Evolutionary conservation across 2,888 invertebrate species (phyloP).

Genomic region (Cheilosia vulpina): DNA sequence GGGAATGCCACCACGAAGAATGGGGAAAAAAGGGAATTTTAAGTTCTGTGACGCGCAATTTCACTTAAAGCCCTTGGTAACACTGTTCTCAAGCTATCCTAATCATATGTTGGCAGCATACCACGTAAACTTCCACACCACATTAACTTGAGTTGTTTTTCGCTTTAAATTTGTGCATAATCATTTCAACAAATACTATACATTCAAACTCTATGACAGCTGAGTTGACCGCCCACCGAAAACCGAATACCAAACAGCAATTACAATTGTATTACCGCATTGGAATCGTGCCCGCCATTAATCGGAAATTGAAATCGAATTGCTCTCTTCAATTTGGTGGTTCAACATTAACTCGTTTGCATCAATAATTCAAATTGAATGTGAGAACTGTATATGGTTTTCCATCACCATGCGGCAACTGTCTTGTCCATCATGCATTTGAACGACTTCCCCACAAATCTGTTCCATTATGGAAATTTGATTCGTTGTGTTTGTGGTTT

Average conservation of each 20-base stretch:
- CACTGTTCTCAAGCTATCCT: too few relatives aligned
- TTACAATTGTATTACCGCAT: neutral
- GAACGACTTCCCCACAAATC: slow-evolving; percentile 15
- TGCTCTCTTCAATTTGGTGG: slow-evolving; percentile 22
- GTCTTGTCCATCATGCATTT: slow-evolving; percentile 3
- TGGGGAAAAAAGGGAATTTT: too few relatives aligned
- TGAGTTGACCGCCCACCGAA: neutral
- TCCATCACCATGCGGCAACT: slow-evolving; percentile 28
- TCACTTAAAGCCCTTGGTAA: too few relatives aligned
- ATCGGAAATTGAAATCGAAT: slow-evolving; percentile 43
- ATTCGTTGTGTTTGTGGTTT: slow-evolving; percentile 33
- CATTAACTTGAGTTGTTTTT: too few relatives aligned
- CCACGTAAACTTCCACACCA: too few relatives aligned
- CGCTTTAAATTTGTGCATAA: too few relatives aligned
- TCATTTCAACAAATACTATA: too few relatives aligned
- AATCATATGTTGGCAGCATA: too few relatives aligned
- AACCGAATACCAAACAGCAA: neutral
- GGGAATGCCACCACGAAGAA: too few relatives aligned
- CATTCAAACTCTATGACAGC: neutral
- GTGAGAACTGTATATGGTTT: slow-evolving; percentile 33
- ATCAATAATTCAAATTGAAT: slow-evolving; percentile 40
- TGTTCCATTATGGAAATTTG: slow-evolving; percentile 13
- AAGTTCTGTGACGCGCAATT: too few relatives aligned
- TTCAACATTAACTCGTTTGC: slow-evolving; percentile 27
- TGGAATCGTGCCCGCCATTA: neutral